Evolutionary conservation across 2,797 vertebrate genomes (phyloP), one percentile per base, ranked within the genome.

Genomic region (Pipistrellus pipistrellus): DNA sequence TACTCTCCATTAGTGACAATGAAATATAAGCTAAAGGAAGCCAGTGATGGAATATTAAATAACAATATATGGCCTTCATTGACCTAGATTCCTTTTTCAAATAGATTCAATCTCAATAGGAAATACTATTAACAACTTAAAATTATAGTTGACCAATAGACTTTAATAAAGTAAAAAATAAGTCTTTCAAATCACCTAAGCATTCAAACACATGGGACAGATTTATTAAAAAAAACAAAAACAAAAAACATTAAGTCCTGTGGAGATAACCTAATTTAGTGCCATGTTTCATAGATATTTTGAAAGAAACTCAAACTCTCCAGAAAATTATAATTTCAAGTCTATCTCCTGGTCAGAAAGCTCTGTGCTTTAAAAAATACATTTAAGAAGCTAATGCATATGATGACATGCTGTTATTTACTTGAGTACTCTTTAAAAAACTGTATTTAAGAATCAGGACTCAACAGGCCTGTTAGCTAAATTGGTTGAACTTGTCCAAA

Each of bases 301-400:
- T 95, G 51, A 51, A 90, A 96, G 69, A 98, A 98, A 97, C 93
- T 97, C 80, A 97, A 97, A 17, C 44, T 91, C 46, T 90, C 41
- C 73, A 76, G 72, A 93, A 94, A 85, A 85, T 92, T 7, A 75
- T 83, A 89, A 64, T 75, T 85, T 90, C 69, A 46, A 90, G 8
- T 88, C 83, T 18, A 55, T 32, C 7, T 91, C 73, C 30, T 91
- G 68, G 55, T 93, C 53, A 93, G 53, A 84, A 93, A 75, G 21
- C 32, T 93, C 89, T 93, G 48, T 64, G 53, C 53, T 89, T 93
- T 94, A 93, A 91, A 95, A 76, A 71, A 76, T 91, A 44, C 55
- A 73, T 78, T 90, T 59, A 90, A 83, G 10, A 80, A 18, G 73
- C 25, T 84, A 92, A 90, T 77, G 11, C 11, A 48, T 73, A 84